Percentiles rank a stretch among this genome's conserved stretches.
These are phyloP conservation scores for Clarias pachynema DNA, from an alignment of 2,797 vertebrate genomes.

Conservation along the genomic window DNA sequence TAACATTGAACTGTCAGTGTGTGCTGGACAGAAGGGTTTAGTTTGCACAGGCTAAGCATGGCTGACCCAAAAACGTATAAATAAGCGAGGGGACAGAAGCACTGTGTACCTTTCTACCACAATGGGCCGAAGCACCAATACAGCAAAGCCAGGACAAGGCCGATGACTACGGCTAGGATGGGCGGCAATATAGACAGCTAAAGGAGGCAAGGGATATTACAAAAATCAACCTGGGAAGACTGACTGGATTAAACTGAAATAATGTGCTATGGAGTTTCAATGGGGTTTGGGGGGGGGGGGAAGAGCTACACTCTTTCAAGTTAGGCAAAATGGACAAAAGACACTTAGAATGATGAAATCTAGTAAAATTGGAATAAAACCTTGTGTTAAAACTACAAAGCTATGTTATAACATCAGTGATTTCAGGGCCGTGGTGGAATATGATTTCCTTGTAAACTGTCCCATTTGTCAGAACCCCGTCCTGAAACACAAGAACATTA, in stretches of 20 bases:
- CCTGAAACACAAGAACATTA: background rate
- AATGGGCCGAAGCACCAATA: conserved; percentile 99
- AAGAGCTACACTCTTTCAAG: conserved; percentile 12
- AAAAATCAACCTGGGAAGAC: conserved; percentile 65
- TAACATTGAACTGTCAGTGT: conserved; percentile 12
- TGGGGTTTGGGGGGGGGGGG: conserved; percentile 42
- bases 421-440: conserved; percentile 19
- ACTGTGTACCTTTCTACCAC: conserved; percentile 99
- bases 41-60: conserved; percentile 64
- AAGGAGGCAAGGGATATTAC: conserved; percentile 98
- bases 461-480: conserved; percentile 48
- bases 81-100: conserved; percentile 80
- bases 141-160: conserved; percentile 99
- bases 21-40: conserved; percentile 23
- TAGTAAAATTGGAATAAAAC: conserved; percentile 9
- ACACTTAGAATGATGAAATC: conserved; percentile 4
- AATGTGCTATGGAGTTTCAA: conserved; percentile 5
- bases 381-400: background rate
- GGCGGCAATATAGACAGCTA: conserved; percentile 97
- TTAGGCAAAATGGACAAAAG: background rate
- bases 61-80: conserved; percentile 56
- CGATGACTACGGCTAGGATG: conserved; percentile 98
- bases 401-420: conserved; percentile 13
- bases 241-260: conserved; percentile 60
- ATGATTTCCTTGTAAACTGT: conserved; percentile 49